Evolutionary conservation across 1,140 invertebrate species (phyloP).

Genomic region (Eubasilissa regina): DNA sequence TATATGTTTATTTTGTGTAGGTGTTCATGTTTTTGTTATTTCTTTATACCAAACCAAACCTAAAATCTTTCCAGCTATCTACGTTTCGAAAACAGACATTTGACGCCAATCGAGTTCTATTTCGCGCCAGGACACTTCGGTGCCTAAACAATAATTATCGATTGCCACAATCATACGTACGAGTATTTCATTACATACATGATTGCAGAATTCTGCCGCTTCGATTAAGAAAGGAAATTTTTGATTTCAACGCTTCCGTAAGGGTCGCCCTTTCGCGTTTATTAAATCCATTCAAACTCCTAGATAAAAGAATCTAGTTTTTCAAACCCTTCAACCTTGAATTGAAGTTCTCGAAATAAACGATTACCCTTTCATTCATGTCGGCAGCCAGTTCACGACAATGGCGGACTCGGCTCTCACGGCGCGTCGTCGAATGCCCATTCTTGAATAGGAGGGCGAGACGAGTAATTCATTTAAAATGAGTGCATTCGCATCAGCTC

Average conservation of each 20-base stretch:
- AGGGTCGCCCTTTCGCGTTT: constrained; percentile 1
- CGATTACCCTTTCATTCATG: constrained; percentile 34
- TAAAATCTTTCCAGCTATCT: too few species aligned
- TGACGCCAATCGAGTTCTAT: too few species aligned
- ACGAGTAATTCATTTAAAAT: constrained; percentile 32
- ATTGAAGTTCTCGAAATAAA: constrained; percentile 39
- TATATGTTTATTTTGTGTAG: too few species aligned
- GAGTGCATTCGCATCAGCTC: constrained; percentile 13
- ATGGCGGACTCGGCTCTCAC: constrained; percentile 29
- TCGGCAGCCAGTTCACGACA: constrained; percentile 21
- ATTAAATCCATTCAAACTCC: constrained; percentile 37
- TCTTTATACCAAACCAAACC: too few species aligned
- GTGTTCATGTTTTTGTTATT: too few species aligned
- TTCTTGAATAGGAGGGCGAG: neutral
- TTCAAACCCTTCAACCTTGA: constrained; percentile 41
- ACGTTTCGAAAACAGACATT: too few species aligned
- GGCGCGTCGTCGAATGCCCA: neutral
- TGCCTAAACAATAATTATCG: too few species aligned
- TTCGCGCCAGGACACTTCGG: too few species aligned
- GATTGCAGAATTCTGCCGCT: too few species aligned
- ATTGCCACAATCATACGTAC: too few species aligned
- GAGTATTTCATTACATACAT: too few species aligned
- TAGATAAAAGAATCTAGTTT: constrained; percentile 47
- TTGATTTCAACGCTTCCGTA: neutral
- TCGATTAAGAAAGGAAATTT: neutral